Evolutionary conservation across 2,888 invertebrate species (phyloP), one percentile per base, ranked within the genome.

Genomic region (Drosophila conformis): DNA sequence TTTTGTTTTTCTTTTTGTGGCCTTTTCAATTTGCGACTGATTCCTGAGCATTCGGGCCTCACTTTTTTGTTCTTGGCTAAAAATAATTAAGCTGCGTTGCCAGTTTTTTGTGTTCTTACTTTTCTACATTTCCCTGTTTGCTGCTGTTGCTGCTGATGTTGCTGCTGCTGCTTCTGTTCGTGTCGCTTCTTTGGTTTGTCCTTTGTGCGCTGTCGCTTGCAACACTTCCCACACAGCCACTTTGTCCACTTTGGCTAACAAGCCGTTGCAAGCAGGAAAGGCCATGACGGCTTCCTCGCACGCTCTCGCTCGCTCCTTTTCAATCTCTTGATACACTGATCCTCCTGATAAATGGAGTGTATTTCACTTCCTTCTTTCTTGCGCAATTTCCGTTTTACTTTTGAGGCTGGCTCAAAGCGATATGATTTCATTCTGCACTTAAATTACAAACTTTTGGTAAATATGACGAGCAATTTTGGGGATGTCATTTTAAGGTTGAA

Each of bases 21-120:
- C 46, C 46, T 46, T 46, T 67, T 67, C 68, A 66, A 67, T 67
- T 67, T 67, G 25, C n/a, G 25, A 53, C 46, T 48, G 67, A 67
- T 67, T 36, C 48, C 18, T 4, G 31, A 36, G 51, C 66, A 54
- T 15, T 35, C 46, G 29, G 52, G 67, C 66, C 52, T 31, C 67
- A 53, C 42, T 67, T 67, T 67, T 67, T 67, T 56, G 36, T 35
- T 40, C 59, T 31, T 18, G 36, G 42, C 46, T 38, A 42, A 65
- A 79, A 82, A 82, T 83, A 86, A 86, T 82, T 83, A 82, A 83
- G 83, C 83, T 82, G 72, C 60, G 83, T 76, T 76, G 72, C 54
- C 42, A 51, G 33, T 38, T 52, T 63, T 64, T 42, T 57, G 54
- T 60, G 38, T 61, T 61, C 38, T 21, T 42, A 48, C 36, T 6